Conservation (phyloP, 1,140 invertebrate genomes). For the Nephila pilipes region DNA sequence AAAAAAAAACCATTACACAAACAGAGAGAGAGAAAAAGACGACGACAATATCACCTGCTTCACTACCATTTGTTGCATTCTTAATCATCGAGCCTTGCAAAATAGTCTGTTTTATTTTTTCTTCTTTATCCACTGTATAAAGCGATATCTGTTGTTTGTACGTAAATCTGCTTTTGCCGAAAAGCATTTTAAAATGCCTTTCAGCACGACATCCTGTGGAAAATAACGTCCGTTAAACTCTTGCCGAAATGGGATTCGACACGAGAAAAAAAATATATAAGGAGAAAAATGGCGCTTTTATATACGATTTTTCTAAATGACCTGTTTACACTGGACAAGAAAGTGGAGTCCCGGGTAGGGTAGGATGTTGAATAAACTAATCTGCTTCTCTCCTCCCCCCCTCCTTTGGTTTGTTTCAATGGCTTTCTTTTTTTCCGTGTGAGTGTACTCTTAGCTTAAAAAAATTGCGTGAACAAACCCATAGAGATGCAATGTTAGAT, state of each 20-base stretch:
- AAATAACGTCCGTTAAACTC: slow-evolving; percentile 14
- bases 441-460: background rate
- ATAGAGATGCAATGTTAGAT: background rate
- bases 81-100: slow-evolving; percentile 38
- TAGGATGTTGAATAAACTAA: background rate
- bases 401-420: background rate
- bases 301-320: slow-evolving; percentile 26
- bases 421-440: background rate
- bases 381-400: background rate
- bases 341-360: background rate
- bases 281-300: background rate
- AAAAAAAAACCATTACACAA: background rate
- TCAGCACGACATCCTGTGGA: slow-evolving; percentile 32
- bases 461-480: slow-evolving; percentile 36
- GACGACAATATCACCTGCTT: slow-evolving; percentile 21
- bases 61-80: slow-evolving; percentile 49
- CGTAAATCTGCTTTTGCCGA: background rate
- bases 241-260: slow-evolving; percentile 17
- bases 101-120: slow-evolving; percentile 3
- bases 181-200: slow-evolving; percentile 46
- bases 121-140: background rate
- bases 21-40: background rate
- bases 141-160: background rate
- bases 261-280: background rate
- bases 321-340: slow-evolving; percentile 33